phyloP scores from a whole-genome alignment of 1,140 invertebrate genomes.

The Zophobas atratus region DNA sequence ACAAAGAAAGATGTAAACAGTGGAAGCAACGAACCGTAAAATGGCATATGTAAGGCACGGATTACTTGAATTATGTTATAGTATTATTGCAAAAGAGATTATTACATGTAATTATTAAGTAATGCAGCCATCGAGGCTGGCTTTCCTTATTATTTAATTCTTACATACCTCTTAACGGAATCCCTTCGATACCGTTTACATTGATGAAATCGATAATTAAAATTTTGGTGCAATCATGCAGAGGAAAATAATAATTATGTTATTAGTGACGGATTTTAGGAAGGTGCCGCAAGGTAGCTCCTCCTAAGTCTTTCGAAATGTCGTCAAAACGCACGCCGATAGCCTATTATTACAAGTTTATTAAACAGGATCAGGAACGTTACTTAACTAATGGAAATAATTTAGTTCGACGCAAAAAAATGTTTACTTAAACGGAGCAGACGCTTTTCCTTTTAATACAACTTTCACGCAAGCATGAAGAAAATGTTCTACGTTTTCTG shows the following conservation, averaged over 20 bases:
- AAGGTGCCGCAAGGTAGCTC: not conserved
- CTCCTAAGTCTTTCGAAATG: conserved; percentile 11
- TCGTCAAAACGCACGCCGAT: not conserved
- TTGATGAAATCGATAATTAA: conserved; percentile 30
- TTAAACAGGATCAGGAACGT: not conserved
- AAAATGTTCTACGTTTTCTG: too few species aligned
- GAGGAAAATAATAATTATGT: conserved; percentile 11
- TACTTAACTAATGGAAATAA: not conserved
- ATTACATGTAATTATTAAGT: conserved; percentile 40
- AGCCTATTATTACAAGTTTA: conserved; percentile 8
- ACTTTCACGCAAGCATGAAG: too few species aligned
- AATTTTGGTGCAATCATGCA: conserved; percentile 1
- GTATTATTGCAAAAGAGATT: conserved; percentile 41
- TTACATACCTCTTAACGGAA: conserved; percentile 15
- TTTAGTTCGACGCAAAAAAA: too few species aligned
- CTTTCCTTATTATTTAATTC: conserved; percentile 28
- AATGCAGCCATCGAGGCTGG: conserved; percentile 25
- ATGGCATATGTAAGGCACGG: conserved; percentile 16
- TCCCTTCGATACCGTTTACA: not conserved
- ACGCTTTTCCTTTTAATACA: too few species aligned
- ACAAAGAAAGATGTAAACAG: conserved; percentile 33
- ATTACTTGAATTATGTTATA: conserved; percentile 42
- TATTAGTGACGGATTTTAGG: conserved; percentile 6
- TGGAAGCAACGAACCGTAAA: conserved; percentile 24
- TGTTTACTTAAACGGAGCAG: too few species aligned